Evolutionary conservation across 2,797 vertebrate species (phyloP), one percentile per base, ranked within the genome.

Genomic region (Chaetophractus vellerosus): DNA sequence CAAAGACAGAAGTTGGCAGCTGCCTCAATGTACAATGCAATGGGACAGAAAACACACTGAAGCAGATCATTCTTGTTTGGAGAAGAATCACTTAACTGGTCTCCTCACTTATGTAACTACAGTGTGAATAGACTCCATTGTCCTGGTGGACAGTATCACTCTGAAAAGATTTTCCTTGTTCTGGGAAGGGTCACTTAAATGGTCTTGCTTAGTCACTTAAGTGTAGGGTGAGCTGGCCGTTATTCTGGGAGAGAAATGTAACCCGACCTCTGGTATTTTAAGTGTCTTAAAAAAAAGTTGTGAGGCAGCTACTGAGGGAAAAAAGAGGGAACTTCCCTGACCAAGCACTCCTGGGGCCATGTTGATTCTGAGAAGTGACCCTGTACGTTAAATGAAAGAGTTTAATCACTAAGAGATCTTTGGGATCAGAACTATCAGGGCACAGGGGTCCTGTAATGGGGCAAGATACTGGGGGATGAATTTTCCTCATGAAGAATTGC

Each of bases 181-280:
- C 89, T 95, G 91, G 91, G 76, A 96, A 96, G 75, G 85, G 71
- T 93, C 93, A 96, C 12, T 72, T 95, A 92, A 87, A 93, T 68
- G 88, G 83, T 88, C 78, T 94, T 90, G 72, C 59, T 94, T 88
- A 90, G 88, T 97, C 94, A 95, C 55, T 68, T 83, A 95, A 94
- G n/a, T 96, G 75, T 69, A 93, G 83, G 66, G 90, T 93, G 61
- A 94, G 75, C 66, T 59, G 71, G 89, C 52, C 7, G 6, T 93
- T 96, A 96, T 84, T 92, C 93, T 84, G 84, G 83, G 80, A 91
- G 87, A 92, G 59, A 26, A 81, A 24, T 55, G 9, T 82, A 74
- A 71, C n/a, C 74, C 76, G 71, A 87, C 78, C 50, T 89, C 76
- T 57, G 79, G 76, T 88, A 75, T 91, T 87, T 78, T 55, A 75